phyloP scores from a whole-genome alignment of 2,888 invertebrate species.

The Cosmopolites sordidus region DNA sequence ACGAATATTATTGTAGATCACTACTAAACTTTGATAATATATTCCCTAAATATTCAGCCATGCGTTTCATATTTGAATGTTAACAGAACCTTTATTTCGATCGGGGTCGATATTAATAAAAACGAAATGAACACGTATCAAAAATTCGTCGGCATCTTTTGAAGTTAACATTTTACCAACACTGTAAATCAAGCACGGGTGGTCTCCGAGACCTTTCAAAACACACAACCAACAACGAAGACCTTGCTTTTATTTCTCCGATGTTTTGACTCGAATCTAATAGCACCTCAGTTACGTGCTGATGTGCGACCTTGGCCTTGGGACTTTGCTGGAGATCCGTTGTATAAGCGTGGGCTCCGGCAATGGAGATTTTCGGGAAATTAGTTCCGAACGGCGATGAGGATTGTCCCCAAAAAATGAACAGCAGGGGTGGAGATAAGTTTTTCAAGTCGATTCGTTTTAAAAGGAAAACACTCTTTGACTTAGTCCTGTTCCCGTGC shows the following conservation, averaged over 20 bases:
- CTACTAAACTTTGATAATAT: too few species aligned
- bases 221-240: conserved; percentile 1
- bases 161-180: conserved; percentile 4
- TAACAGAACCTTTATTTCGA: too few species aligned
- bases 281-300: not conserved
- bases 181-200: conserved; percentile 12
- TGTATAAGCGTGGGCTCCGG: not conserved
- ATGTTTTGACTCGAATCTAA: not conserved
- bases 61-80: too few species aligned
- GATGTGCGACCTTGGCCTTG: not conserved
- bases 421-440: too few species aligned
- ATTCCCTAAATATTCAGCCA: too few species aligned
- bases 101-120: too few species aligned
- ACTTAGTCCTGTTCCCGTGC: too few species aligned
- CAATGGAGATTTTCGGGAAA: not conserved
- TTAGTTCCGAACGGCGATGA: not conserved
- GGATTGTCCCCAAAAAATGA: not conserved
- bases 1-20: too few species aligned
- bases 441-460: too few species aligned
- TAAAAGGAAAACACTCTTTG: too few species aligned
- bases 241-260: not conserved
- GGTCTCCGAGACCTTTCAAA: conserved; percentile 16
- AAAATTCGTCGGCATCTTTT: conserved; percentile 3
- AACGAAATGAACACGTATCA: not conserved
- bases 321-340: not conserved